These are phyloP conservation scores for Syngnathus acus DNA, from an alignment of 2,797 vertebrate genomes.

Conservation along the genomic window DNA sequence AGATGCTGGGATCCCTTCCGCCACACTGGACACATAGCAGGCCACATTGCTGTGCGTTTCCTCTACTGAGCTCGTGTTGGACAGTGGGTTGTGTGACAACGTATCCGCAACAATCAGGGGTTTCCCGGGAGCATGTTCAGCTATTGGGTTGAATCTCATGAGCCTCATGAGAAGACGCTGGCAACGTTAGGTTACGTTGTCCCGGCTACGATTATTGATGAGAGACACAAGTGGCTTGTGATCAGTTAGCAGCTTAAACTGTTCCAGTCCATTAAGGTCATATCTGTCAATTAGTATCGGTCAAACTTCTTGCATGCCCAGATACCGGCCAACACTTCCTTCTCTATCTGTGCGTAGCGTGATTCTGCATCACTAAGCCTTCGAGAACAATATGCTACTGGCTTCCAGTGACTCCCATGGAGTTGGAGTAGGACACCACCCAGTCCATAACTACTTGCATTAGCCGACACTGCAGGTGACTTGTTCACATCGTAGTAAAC, in stretches of 20 bases:
- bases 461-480: conserved; percentile 6
- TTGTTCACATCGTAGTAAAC: background rate
- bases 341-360: conserved; percentile 5
- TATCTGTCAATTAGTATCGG: too few species aligned
- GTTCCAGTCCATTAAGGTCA: background rate
- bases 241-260: conserved; percentile 5
- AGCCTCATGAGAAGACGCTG: conserved; percentile 12
- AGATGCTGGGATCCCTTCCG: conserved; percentile 1
- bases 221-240: conserved; percentile 4
- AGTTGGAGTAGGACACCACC: conserved; percentile 2
- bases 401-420: background rate
- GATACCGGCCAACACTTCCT: background rate
- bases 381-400: too few species aligned
- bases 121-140: background rate
- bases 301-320: conserved; percentile 9
- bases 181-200: background rate
- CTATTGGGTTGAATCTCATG: conserved; percentile 5
- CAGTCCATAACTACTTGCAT: conserved; percentile 19
- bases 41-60: conserved; percentile 5
- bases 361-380: background rate
- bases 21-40: conserved; percentile 3
- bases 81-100: conserved; percentile 1
- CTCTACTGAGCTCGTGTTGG: background rate
- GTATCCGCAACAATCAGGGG: background rate
- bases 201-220: too few species aligned